phyloP scores from a whole-genome alignment of 2,797 vertebrate genomes.

The Gymnothorax javanicus region DNA sequence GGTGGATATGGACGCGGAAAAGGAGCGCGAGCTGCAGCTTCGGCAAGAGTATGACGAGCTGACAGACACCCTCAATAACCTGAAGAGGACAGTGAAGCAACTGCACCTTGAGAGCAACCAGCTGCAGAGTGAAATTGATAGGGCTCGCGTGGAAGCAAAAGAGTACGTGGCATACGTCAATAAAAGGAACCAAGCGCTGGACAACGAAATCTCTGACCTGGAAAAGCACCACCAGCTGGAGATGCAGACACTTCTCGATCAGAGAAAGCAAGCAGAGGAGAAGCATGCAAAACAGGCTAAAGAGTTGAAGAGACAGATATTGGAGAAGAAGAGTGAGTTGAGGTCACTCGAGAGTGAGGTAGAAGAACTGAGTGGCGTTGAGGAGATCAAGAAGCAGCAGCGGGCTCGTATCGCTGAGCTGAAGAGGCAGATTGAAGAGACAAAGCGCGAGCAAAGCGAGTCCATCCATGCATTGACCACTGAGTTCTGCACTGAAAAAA shows the following conservation, averaged over 20 bases:
- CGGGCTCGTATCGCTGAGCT: conserved; percentile 46
- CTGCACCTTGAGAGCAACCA: no score
- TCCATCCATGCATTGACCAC: conserved; percentile 44
- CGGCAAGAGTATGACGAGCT: no score
- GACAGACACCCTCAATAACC: no score
- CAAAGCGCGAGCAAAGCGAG: conserved; percentile 43
- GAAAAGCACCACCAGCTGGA: conserved; percentile 54
- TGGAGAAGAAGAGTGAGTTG: conserved; percentile 55
- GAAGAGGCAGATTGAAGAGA: conserved; percentile 47
- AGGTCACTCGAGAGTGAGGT: conserved; percentile 53
- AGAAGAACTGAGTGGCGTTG: conserved; percentile 44
- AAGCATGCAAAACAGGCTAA: conserved; percentile 41
- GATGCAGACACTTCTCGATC: conserved; percentile 41
- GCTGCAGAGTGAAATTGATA: no score
- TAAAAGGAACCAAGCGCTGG: conserved; percentile 49
- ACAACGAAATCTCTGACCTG: conserved; percentile 45
- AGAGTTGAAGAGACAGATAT: conserved; percentile 50
- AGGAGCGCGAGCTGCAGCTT: no score
- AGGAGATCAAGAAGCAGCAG: conserved; percentile 53
- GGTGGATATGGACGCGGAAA: no score
- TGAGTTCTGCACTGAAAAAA: conserved; percentile 52
- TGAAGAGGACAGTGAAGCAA: no score
- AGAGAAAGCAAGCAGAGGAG: conserved; percentile 43
- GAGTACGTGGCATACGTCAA: conserved; percentile 59
- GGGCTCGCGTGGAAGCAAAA: background rate